Percentiles rank a stretch among this genome's conserved stretches.
phyloP scores from a whole-genome alignment of 2,797 vertebrate species.

The Esox lucius region DNA sequence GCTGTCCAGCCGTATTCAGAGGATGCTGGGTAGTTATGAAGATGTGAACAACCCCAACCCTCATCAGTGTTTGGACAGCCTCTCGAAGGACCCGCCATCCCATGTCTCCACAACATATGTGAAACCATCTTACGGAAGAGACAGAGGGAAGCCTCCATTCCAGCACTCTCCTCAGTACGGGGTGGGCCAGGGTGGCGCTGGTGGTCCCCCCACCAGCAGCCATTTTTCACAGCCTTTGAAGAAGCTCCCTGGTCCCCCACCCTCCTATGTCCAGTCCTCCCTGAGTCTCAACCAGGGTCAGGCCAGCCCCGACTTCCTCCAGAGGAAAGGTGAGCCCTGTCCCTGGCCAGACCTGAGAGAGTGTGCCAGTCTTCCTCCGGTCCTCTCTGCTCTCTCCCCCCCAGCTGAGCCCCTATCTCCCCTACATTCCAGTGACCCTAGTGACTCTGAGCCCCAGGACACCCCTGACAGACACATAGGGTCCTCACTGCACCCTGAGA shows the following conservation, averaged over 20 bases:
- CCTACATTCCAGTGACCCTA: conserved; percentile 79
- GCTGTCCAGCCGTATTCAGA: conserved; percentile 89
- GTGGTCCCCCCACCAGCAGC: conserved; percentile 39
- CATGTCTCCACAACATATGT: conserved; percentile 45
- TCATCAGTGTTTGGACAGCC: conserved; percentile 63
- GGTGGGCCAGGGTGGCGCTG: conserved; percentile 54
- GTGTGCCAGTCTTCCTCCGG: conserved; percentile 61
- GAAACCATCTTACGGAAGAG: conserved; percentile 60
- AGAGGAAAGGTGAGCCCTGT: conserved; percentile 56
- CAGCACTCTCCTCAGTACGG: conserved; percentile 56
- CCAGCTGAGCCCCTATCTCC: conserved; percentile 76
- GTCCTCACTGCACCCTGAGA: conserved; percentile 47
- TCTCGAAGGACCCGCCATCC: conserved; percentile 58
- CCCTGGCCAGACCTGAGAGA: conserved; percentile 57
- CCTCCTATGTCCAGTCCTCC: conserved; percentile 44
- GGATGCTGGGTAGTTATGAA: conserved; percentile 92
- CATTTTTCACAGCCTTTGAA: conserved; percentile 64
- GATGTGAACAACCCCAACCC: conserved; percentile 77
- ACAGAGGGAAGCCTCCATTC: conserved; percentile 71
- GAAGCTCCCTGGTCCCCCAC: conserved; percentile 58
- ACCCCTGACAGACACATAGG: conserved; percentile 55
- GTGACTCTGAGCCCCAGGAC: conserved; percentile 67
- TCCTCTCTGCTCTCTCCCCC: conserved; percentile 74
- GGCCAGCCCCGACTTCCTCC: conserved; percentile 37
- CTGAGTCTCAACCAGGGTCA: conserved; percentile 51